Evolutionary conservation across 2,797 vertebrate species (phyloP), one percentile per base, ranked within the genome.

Genomic region (Cyclopterus lumpus): DNA sequence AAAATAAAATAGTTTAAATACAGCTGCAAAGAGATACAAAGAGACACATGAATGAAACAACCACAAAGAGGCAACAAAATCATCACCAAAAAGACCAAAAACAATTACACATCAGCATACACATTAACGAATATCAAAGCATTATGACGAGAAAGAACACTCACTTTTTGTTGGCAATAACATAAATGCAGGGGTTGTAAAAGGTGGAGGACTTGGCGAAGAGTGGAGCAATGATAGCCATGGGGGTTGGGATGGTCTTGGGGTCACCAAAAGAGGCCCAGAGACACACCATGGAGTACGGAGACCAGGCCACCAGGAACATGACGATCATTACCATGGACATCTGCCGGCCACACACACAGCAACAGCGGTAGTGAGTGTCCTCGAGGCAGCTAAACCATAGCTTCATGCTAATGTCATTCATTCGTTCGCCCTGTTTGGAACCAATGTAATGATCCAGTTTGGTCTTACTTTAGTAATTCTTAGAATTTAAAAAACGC

Each of bases 181-280:
- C 97, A 69, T 99, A 99, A 92, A 99, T 99, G 85, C 97, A 99
- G 55, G 98, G 98, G 83, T 99, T 99, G 91, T 99, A 99, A 91
- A 99, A 99, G 0, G 98, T 99, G 83, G 98, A 99, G 16, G 98
- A 99, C 80, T 99, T 99, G 79, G 98, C 98, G 1, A 99, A 99
- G 2, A 99, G 95, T 22, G 98, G 98, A 5, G 97, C 98, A 24
- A 99, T 94, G 84, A 99, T 97, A 24, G 98, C 98, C 97, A 99
- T 94, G 2, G 96, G 86, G 65, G 97, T 95, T 49, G 97, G 96
- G 81, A 99, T 99, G 65, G 89, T 95, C 91, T 85, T 92, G 0
- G 98, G 97, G 85, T 99, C 95, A 16, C 97, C 96, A 78, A 99
- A 99, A 0, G 97, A 97, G 66, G 98, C 96, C 98, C 98, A 99